Conservation (phyloP, 2,113 vertebrate genomes). For the Seriola quinqueradiata region DNA sequence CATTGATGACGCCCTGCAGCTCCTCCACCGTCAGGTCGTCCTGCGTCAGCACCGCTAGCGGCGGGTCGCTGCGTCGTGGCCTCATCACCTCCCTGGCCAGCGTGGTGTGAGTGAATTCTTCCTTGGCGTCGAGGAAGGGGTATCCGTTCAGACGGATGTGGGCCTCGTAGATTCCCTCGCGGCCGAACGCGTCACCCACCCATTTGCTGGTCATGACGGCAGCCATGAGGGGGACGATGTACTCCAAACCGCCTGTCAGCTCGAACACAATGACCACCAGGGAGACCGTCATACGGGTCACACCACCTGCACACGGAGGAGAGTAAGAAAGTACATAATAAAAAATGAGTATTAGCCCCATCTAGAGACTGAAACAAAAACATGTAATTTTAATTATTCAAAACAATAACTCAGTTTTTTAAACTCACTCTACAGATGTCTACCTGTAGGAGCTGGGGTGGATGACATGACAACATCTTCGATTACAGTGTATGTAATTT, state of each 20-base stretch:
- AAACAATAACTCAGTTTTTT: too few species aligned
- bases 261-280: constrained; percentile 99
- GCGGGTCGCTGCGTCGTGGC: constrained; percentile 91
- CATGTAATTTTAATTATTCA: too few species aligned
- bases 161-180: constrained; percentile 98
- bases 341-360: neutral
- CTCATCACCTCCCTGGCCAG: constrained; percentile 97
- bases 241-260: constrained; percentile 96
- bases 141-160: constrained; percentile 99
- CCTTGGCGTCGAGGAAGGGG: constrained; percentile 98
- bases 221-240: constrained; percentile 99
- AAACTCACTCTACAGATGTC: too few species aligned
- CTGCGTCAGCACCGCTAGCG: constrained; percentile 95
- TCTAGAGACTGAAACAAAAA: neutral
- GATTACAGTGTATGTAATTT: too few species aligned
- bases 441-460: too few species aligned
- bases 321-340: neutral
- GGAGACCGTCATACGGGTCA: constrained; percentile 98
- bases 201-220: constrained; percentile 99
- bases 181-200: constrained; percentile 98
- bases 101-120: constrained; percentile 98
- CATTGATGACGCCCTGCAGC: constrained; percentile 93
- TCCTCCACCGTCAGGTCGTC: constrained; percentile 98
- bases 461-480: too few species aligned
- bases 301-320: constrained; percentile 87